A percentile compares a stretch with the other conserved stretches of the same genome.
Conservation (phyloP, 2,888 invertebrate genomes). For the Calameuta idolon region DNA sequence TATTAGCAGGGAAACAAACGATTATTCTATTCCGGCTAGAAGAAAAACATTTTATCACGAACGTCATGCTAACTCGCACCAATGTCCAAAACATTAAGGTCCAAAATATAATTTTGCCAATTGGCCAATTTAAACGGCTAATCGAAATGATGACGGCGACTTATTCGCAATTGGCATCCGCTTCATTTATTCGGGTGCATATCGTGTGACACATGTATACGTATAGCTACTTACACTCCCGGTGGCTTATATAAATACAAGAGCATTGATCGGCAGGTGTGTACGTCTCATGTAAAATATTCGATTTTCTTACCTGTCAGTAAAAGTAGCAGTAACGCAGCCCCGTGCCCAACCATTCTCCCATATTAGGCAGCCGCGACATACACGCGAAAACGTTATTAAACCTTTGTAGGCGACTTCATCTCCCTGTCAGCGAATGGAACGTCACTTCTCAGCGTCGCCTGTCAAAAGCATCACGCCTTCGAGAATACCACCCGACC, state of each 20-base stretch:
- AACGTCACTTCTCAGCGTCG: slow-evolving; percentile 18
- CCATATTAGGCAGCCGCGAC: slow-evolving; percentile 56
- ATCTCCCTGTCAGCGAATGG: slow-evolving; percentile 28
- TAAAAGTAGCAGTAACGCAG: slow-evolving; percentile 58
- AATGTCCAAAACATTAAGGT: neutral
- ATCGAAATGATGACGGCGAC: neutral
- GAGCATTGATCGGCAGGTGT: slow-evolving; percentile 26
- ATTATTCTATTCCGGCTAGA: neutral
- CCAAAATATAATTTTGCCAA: neutral
- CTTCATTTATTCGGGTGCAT: slow-evolving; percentile 1
- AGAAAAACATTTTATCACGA: neutral
- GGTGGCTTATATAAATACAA: slow-evolving; percentile 23
- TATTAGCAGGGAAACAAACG: neutral
- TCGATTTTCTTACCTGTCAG: slow-evolving; percentile 53
- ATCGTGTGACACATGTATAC: slow-evolving; percentile 6
- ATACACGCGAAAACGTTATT: slow-evolving; percentile 32
- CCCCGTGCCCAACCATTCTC: slow-evolving; percentile 59
- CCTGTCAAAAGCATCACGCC: slow-evolving; percentile 53
- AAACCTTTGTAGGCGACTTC: slow-evolving; percentile 31
- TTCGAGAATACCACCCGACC: slow-evolving; percentile 2
- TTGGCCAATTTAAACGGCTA: neutral
- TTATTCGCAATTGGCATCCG: neutral
- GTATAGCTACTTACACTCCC: slow-evolving; percentile 3
- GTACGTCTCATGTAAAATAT: neutral
- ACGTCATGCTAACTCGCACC: neutral